A percentile compares a stretch with the other conserved stretches of the same genome.
Evolutionary conservation across 2,888 invertebrate genomes (phyloP).

Genomic region (Meiosimyza platycephala): DNA sequence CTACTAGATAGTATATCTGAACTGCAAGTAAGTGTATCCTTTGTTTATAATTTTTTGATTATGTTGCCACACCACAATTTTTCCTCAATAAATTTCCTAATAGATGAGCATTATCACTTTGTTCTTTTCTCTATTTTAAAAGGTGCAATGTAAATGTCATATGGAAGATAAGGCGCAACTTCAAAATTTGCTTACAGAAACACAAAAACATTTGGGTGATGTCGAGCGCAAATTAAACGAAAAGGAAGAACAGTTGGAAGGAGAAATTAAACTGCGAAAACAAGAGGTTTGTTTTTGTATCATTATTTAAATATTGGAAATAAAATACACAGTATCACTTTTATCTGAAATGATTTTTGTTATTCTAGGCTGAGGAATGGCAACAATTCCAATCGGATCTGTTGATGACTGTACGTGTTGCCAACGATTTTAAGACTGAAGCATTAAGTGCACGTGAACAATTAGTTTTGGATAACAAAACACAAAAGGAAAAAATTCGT

Average conservation of each 20-base stretch:
- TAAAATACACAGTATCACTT: background rate
- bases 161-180: conserved; percentile 66
- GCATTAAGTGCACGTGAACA: conserved; percentile 90
- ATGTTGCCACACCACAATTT: no score
- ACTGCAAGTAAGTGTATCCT: conserved; percentile 66
- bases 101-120: background rate
- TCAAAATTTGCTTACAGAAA: conserved; percentile 71
- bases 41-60: no score
- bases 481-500: conserved; percentile 81
- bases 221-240: conserved; percentile 77
- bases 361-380: conserved; percentile 78
- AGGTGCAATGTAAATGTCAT: conserved; percentile 66
- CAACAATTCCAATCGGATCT: conserved; percentile 94
- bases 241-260: conserved; percentile 74
- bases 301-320: conserved; percentile 45
- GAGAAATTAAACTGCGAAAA: conserved; percentile 73
- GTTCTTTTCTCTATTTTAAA: background rate
- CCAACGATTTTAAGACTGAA: conserved; percentile 97
- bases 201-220: conserved; percentile 81
- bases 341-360: background rate
- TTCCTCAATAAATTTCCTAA: background rate
- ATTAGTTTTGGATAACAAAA: conserved; percentile 84
- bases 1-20: conserved; percentile 81
- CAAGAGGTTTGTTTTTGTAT: conserved; percentile 69
- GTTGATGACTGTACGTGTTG: conserved; percentile 91